Conservation (phyloP, 1,140 invertebrate species). For the Tribolium castaneum region DNA sequence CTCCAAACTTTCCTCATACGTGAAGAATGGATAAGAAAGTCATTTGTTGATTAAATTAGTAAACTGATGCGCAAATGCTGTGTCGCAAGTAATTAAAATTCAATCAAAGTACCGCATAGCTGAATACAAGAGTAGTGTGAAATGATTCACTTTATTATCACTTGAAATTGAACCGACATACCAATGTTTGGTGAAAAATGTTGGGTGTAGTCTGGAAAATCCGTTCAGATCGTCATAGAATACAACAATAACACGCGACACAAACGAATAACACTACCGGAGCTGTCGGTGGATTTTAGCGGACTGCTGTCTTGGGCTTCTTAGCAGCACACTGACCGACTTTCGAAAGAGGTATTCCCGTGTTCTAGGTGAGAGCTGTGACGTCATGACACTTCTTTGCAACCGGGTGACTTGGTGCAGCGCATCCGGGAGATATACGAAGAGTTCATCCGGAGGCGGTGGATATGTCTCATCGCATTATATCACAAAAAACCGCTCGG, state of each 20-base stretch:
- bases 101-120: background rate
- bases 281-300: background rate
- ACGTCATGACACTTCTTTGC: constrained; percentile 52
- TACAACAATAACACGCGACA: background rate
- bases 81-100: background rate
- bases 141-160: constrained; percentile 14
- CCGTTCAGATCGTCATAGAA: background rate
- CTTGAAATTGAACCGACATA: background rate
- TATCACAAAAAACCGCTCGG: background rate
- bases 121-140: background rate
- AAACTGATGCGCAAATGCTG: background rate
- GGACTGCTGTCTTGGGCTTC: constrained; percentile 29
- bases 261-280: background rate
- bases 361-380: constrained; percentile 59
- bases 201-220: constrained; percentile 2
- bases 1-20: background rate
- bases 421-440: constrained; percentile 53
- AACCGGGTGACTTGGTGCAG: constrained; percentile 47
- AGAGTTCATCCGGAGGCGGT: constrained; percentile 13
- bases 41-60: background rate
- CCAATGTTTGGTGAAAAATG: background rate
- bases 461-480: background rate
- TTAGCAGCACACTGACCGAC: constrained; percentile 59
- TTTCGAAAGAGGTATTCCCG: constrained; percentile 58
- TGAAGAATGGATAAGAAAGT: background rate